A percentile compares a stretch with the other conserved stretches of the same genome.
phyloP scores from a whole-genome alignment of 1,140 invertebrate species.

The Andricus grossulariae region DNA sequence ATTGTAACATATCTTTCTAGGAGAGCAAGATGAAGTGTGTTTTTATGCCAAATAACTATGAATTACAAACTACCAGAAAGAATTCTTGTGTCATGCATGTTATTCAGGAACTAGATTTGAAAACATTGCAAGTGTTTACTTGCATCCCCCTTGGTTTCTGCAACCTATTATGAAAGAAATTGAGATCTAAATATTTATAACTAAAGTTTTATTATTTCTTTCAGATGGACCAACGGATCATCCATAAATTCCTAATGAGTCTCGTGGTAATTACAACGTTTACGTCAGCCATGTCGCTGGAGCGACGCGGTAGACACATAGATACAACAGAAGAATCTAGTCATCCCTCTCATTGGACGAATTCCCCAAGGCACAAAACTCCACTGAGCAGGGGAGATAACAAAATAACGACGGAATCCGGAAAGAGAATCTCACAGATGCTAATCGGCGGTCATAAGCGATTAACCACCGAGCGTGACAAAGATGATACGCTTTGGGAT shows the following conservation, averaged over 20 bases:
- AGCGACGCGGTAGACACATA: constrained; percentile 30
- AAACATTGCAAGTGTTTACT: neutral
- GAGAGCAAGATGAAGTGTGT: constrained; percentile 8
- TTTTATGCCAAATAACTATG: constrained; percentile 17
- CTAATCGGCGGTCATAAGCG: constrained; percentile 78
- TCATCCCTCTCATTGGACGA: constrained; percentile 48
- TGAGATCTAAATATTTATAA: neutral
- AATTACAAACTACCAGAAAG: constrained; percentile 24
- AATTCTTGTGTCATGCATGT: neutral
- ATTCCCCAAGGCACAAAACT: constrained; percentile 33
- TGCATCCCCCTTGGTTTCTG: neutral
- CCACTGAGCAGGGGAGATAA: constrained; percentile 42
- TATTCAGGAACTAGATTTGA: neutral
- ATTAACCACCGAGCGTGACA: neutral
- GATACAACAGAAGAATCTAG: constrained; percentile 53
- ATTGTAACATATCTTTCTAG: constrained; percentile 26
- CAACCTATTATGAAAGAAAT: neutral
- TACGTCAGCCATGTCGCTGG: constrained; percentile 46
- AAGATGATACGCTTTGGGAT: constrained; percentile 78
- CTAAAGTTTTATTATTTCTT: constrained; percentile 39
- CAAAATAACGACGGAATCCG: constrained; percentile 58
- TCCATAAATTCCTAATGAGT: constrained; percentile 40
- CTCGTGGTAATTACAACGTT: constrained; percentile 51
- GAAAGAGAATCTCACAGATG: constrained; percentile 71
- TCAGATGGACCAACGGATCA: constrained; percentile 62